phyloP scores from a whole-genome alignment of 2,797 vertebrate genomes.

The Alfaro cultratus region DNA sequence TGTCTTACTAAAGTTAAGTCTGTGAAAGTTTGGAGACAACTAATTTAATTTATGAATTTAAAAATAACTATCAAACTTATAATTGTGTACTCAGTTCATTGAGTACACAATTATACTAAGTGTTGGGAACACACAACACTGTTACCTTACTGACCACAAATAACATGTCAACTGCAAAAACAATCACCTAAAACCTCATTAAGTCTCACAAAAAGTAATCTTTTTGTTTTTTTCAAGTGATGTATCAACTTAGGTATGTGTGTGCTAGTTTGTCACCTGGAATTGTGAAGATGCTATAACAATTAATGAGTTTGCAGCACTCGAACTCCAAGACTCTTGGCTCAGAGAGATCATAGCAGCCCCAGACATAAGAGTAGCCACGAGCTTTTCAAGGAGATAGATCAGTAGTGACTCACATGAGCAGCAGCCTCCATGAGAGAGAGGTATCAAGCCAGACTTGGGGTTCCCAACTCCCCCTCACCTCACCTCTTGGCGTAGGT shows the following conservation, averaged over 20 bases:
- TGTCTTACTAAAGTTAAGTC: conserved; percentile 53
- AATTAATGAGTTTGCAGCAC: background rate
- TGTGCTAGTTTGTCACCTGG: background rate
- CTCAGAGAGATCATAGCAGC: background rate
- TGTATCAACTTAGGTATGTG: background rate
- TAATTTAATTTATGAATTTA: background rate
- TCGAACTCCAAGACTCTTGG: background rate
- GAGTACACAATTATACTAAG: background rate
- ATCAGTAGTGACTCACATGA: background rate
- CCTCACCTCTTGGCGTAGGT: too few species aligned
- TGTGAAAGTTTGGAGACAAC: conserved; percentile 28
- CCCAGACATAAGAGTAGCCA: background rate
- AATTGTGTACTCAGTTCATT: too few species aligned
- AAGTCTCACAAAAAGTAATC: background rate
- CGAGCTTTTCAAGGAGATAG: too few species aligned
- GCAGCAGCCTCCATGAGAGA: background rate
- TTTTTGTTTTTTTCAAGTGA: background rate
- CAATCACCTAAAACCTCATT: background rate
- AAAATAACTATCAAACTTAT: background rate
- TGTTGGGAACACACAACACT: background rate
- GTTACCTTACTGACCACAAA: background rate
- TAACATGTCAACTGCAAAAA: background rate
- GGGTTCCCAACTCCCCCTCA: too few species aligned
- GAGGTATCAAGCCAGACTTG: background rate
- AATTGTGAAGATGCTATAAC: background rate